These are phyloP conservation scores for Minunthozetes semirufus DNA, from an alignment of 2,888 invertebrate genomes.

Conservation along the genomic window DNA sequence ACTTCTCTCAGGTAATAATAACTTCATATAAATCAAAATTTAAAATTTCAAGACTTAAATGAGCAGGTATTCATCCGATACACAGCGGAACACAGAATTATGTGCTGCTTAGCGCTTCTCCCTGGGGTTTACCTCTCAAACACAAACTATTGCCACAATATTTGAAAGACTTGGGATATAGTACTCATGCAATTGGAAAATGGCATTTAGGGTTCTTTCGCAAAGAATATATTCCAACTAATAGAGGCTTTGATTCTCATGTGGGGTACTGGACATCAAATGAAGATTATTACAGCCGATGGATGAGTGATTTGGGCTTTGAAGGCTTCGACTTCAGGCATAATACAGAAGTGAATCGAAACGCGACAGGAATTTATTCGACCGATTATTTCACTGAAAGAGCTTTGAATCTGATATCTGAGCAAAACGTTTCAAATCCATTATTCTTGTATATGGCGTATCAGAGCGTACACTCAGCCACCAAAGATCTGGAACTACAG, in stretches of 20 bases:
- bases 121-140: constrained; percentile 69
- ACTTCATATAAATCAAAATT: not conserved
- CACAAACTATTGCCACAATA: constrained; percentile 76
- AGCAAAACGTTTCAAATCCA: constrained; percentile 55
- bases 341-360: not conserved
- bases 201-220: constrained; percentile 74
- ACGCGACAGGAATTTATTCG: constrained; percentile 32
- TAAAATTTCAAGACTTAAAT: too few relatives aligned
- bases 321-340: constrained; percentile 35
- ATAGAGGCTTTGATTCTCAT: constrained; percentile 70
- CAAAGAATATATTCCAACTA: constrained; percentile 65
- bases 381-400: constrained; percentile 59
- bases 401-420: constrained; percentile 62
- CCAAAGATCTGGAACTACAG: constrained; percentile 41
- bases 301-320: constrained; percentile 46
- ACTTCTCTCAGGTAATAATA: constrained; percentile 37
- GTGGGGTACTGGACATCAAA: constrained; percentile 81
- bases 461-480: not conserved
- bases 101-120: constrained; percentile 69
- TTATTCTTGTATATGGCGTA: constrained; percentile 1
- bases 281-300: constrained; percentile 84
- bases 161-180: constrained; percentile 63
- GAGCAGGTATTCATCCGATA: constrained; percentile 32
- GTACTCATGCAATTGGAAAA: constrained; percentile 71
- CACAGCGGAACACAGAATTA: constrained; percentile 61